These are phyloP conservation scores for Pterophyllum scalare DNA, from an alignment of 2,113 vertebrate species.

Conservation along the genomic window DNA sequence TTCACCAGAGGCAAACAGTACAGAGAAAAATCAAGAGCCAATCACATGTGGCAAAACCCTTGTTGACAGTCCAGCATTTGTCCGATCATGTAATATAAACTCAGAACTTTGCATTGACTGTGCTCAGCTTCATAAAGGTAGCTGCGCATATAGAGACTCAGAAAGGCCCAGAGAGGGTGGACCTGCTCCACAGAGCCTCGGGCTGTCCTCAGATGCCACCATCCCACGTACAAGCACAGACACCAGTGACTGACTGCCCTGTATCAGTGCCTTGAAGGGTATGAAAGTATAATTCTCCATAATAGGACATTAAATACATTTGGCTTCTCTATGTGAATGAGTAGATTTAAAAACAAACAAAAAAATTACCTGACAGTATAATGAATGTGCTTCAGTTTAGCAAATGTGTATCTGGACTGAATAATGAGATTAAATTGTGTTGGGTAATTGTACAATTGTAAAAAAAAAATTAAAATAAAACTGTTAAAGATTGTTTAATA, in stretches of 20 bases:
- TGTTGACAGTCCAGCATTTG: neutral
- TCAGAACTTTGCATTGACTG: slow-evolving; percentile 1
- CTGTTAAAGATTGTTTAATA: neutral
- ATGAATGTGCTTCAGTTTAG: slow-evolving; percentile 50
- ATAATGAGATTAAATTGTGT: slow-evolving; percentile 33
- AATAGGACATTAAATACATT: slow-evolving; percentile 14
- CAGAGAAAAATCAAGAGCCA: neutral
- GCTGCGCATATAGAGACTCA: neutral
- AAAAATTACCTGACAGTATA: slow-evolving; percentile 22
- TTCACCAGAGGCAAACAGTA: neutral
- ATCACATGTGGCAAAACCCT: neutral
- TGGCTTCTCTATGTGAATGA: slow-evolving; percentile 58
- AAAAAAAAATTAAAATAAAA: slow-evolving; percentile 9
- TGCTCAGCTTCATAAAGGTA: neutral
- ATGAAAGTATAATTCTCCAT: slow-evolving; percentile 1
- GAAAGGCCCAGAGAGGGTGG: slow-evolving; percentile 6
- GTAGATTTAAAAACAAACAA: neutral
- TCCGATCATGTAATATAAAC: slow-evolving; percentile 18
- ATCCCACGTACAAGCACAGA: slow-evolving; percentile 43
- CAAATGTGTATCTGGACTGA: neutral
- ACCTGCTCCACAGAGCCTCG: neutral
- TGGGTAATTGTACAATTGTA: slow-evolving; percentile 34
- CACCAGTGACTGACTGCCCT: slow-evolving; percentile 19
- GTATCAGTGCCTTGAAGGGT: slow-evolving; percentile 64
- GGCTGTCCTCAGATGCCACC: neutral